phyloP scores from a whole-genome alignment of 2,113 vertebrate species.

The Poicephalus gulielmi region DNA sequence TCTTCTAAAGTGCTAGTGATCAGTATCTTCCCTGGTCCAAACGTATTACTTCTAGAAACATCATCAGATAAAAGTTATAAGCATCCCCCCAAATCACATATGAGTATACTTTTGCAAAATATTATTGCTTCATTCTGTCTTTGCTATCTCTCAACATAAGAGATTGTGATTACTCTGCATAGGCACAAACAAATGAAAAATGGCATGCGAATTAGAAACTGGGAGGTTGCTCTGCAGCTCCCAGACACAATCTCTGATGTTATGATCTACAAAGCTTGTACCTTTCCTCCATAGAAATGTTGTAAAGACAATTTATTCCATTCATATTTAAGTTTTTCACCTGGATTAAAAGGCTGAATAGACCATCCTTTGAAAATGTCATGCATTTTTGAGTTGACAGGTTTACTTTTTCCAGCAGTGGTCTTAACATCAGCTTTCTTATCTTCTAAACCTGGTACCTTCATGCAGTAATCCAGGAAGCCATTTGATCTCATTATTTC shows the following conservation, averaged over 20 bases:
- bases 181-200: conserved; percentile 25
- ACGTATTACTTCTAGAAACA: conserved; percentile 10
- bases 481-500: conserved; percentile 96
- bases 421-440: conserved; percentile 98
- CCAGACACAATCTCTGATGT: conserved; percentile 40
- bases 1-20: background rate
- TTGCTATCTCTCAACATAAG: background rate
- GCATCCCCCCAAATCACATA: background rate
- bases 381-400: conserved; percentile 88
- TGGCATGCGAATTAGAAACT: background rate
- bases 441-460: conserved; percentile 90
- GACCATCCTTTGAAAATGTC: conserved; percentile 96
- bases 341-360: conserved; percentile 91
- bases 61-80: conserved; percentile 13
- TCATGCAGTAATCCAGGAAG: conserved; percentile 96
- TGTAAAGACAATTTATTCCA: conserved; percentile 36
- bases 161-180: background rate
- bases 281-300: background rate
- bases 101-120: background rate
- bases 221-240: conserved; percentile 28
- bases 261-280: conserved; percentile 43
- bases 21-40: background rate
- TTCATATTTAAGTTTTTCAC: conserved; percentile 73
- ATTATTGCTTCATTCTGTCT: background rate
- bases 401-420: conserved; percentile 87